Evolutionary conservation across 2,888 invertebrate species (phyloP), one percentile per base, ranked within the genome.

Genomic region (Stegophylla sp.): DNA sequence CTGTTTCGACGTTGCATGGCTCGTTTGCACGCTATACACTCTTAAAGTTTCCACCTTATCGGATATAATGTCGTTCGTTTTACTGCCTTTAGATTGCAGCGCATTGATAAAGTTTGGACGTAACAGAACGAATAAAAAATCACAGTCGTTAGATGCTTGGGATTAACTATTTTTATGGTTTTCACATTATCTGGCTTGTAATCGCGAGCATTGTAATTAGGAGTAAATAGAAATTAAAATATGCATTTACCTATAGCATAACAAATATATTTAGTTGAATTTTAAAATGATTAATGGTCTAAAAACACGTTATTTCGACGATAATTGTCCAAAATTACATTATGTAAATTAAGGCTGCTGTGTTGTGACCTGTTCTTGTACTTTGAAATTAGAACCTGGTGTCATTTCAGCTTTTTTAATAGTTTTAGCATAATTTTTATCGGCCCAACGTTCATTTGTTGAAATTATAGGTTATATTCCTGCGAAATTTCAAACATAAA

Each of bases 31-130:
- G 75, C 75, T n/a, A 74, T 74, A 15, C n/a, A n/a, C n/a, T 74
- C 45, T 41, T 66, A 53, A 53, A 53, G 23, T 66, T 66, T 26
- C 74, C 48, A 63, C 48, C 34, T 61, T 45, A 73, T 63, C 74
- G 48, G 63, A 73, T 73, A 48, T 15, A 74, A 48, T 73, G 74
- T 63, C 74, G 74, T 74, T 34, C 61, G 61, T 48, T 74, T 61
- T 48, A 63, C n/a, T 28, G 28, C 26, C 10, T 45, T 51, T 48
- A 48, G 61, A 74, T 74, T 13, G 48, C 10, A 20, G 45, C 48
- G 20, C 74, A 5, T 15, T 43, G 74, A 74, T 74, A 74, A 45
- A 41, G 43, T 48, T 34, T 28, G 28, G 45, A 73, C 34, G 51
- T 34, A n/a, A 53, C 51, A n/a, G 61, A 73, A 23, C 48, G 61